A percentile compares a stretch with the other conserved stretches of the same genome.
phyloP scores from a whole-genome alignment of 2,113 vertebrate genomes.

The Eurystomus gularis region DNA sequence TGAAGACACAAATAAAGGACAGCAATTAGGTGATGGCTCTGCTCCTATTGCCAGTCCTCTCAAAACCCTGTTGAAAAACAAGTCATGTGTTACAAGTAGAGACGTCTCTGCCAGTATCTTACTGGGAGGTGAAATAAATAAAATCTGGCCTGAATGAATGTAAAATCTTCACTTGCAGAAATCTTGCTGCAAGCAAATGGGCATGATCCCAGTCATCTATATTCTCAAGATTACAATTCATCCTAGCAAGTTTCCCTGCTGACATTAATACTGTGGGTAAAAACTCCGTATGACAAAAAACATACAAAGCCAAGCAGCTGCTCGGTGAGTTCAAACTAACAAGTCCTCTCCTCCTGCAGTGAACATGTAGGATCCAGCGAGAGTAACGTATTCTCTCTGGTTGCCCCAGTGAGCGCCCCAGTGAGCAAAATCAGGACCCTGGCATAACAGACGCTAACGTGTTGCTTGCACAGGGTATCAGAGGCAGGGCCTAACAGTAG shows the following conservation, averaged over 20 bases:
- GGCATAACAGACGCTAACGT: background rate
- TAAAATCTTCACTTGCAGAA: background rate
- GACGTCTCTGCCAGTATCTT: background rate
- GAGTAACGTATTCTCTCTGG: background rate
- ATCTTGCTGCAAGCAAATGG: background rate
- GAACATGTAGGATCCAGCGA: background rate
- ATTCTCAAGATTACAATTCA: background rate
- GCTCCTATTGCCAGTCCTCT: background rate
- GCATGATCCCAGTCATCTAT: background rate
- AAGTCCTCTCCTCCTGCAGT: background rate
- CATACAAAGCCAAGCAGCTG: background rate
- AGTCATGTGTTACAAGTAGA: background rate
- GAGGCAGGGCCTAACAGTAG: background rate
- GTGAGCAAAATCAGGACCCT: background rate
- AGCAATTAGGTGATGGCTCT: background rate
- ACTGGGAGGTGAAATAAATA: background rate
- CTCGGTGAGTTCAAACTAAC: background rate
- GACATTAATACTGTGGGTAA: background rate
- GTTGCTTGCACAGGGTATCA: background rate
- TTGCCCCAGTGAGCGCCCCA: background rate
- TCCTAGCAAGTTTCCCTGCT: background rate
- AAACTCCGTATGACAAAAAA: background rate
- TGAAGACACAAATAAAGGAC: background rate
- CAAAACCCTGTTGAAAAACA: background rate
- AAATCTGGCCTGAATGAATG: background rate